Base-by-base conservation (phyloP, 2,888 invertebrate species). In the Clusia tigrina region DNA sequence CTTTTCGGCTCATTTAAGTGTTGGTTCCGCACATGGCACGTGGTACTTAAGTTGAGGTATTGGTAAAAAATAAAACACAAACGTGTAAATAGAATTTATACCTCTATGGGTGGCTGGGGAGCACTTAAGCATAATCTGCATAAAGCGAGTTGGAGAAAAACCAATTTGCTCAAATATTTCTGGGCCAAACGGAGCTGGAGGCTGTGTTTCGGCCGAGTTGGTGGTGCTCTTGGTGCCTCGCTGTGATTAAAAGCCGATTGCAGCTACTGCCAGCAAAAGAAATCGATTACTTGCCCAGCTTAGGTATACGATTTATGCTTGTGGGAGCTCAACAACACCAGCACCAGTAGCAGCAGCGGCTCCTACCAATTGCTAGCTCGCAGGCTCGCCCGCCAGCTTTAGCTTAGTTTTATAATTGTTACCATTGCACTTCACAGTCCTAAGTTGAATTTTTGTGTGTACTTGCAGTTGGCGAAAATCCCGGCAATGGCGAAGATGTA, bases 61-160 rank as follows among this genome's bases (percentile, higher is more conserved):
- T 60, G 59, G 54, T 54, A 25, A 76, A 78, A 78, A 78, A 79
- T 78, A 78, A 79, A 78, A 79, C 76, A 78, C 75, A 77, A 74
- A 79, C 80, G 78, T 79, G 79, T 79, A 79, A 80, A 79, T 79
- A 79, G 79, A 79, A 79, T 79, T 79, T 79, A 80, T 80, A 76
- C 78, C 78, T 77, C 76, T 76, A 80, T 79, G 79, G 76, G 73
- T 77, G 73, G 67, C 79, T 72, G 69, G 79, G 79, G 79, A 79
- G 79, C 79, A 76, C 78, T 79, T 79, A 74, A 74, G 78, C 78
- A 76, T 79, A 79, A 79, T 79, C 79, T 79, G 79, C 80, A 79
- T 76, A 69, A 66, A 67, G 66, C 63, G 66, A 65, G 61, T 65
- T 67, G 58, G 60, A 57, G 46, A 54, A 54, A 65, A 67, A 65